Conservation (phyloP, 2,888 invertebrate species). For the Leistus spinibarbis region DNA sequence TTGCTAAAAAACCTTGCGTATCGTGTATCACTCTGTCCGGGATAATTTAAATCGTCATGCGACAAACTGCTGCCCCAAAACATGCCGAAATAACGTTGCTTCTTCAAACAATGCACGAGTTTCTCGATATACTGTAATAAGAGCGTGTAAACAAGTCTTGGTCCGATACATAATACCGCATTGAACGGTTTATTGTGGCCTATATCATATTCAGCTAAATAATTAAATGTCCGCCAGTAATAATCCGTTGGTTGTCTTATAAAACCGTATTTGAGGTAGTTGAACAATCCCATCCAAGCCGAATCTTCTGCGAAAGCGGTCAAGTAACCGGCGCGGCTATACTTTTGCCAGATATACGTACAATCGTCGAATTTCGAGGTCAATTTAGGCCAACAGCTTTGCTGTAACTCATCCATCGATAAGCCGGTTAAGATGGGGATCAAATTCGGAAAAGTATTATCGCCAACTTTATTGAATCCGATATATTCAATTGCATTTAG, state of each 20-base stretch:
- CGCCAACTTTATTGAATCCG: conserved; percentile 93
- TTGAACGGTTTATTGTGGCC: conserved; percentile 70
- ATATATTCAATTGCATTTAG: conserved; percentile 76
- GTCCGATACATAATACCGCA: conserved; percentile 72
- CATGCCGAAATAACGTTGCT: conserved; percentile 75
- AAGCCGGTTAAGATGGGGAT: conserved; percentile 80
- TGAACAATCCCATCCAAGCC: conserved; percentile 78
- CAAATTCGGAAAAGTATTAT: conserved; percentile 92
- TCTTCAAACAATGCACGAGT: conserved; percentile 63
- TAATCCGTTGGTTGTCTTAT: conserved; percentile 80
- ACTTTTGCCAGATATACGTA: conserved; percentile 85
- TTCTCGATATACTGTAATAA: conserved; percentile 73
- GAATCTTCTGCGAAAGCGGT: conserved; percentile 87
- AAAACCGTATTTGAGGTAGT: conserved; percentile 80
- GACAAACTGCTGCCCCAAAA: conserved; percentile 85
- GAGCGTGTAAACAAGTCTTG: conserved; percentile 71
- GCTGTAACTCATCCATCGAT: conserved; percentile 67
- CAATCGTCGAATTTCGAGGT: conserved; percentile 75
- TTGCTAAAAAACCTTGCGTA: conserved; percentile 65
- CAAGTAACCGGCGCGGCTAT: conserved; percentile 70
- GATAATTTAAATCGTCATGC: conserved; percentile 84
- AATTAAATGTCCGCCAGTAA: conserved; percentile 76
- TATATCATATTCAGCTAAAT: conserved; percentile 69
- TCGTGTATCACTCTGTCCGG: conserved; percentile 72
- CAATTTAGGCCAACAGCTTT: conserved; percentile 65